Conservation (phyloP, 2,888 invertebrate genomes). For the Eustalomyia histrio region DNA sequence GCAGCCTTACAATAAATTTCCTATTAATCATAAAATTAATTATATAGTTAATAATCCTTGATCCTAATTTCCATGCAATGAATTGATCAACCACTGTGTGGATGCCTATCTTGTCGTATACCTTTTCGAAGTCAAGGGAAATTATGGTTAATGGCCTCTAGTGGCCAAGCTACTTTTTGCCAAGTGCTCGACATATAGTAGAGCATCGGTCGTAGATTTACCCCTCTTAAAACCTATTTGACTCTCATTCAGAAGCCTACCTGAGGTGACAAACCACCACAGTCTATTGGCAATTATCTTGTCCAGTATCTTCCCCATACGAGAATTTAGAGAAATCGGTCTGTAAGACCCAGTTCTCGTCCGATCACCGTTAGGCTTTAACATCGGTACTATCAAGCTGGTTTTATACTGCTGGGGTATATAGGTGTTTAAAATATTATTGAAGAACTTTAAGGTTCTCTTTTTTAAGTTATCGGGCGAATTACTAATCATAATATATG, state of each 20-base stretch:
- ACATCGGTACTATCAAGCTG: conserved; percentile 27
- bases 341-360: conserved; percentile 39
- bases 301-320: conserved; percentile 11
- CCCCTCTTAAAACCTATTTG: conserved; percentile 42
- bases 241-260: conserved; percentile 41
- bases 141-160: conserved; percentile 18
- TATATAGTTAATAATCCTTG: conserved; percentile 30
- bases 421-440: conserved; percentile 8
- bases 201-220: conserved; percentile 4
- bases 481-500: conserved; percentile 53
- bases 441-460: conserved; percentile 15
- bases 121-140: conserved; percentile 55
- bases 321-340: conserved; percentile 52
- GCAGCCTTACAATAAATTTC: conserved; percentile 27
- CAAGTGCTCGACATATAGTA: conserved; percentile 15
- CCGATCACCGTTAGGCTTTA: conserved; percentile 44
- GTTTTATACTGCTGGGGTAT: conserved; percentile 45
- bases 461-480: conserved; percentile 8
- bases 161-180: conserved; percentile 12
- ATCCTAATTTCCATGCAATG: conserved; percentile 13
- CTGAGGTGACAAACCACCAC: conserved; percentile 45
- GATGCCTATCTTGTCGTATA: conserved; percentile 56
- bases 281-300: conserved; percentile 42
- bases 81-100: conserved; percentile 39
- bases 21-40: conserved; percentile 26